Evolutionary conservation across 2,888 invertebrate species (phyloP).

Genomic region (Ochropleura plecta): DNA sequence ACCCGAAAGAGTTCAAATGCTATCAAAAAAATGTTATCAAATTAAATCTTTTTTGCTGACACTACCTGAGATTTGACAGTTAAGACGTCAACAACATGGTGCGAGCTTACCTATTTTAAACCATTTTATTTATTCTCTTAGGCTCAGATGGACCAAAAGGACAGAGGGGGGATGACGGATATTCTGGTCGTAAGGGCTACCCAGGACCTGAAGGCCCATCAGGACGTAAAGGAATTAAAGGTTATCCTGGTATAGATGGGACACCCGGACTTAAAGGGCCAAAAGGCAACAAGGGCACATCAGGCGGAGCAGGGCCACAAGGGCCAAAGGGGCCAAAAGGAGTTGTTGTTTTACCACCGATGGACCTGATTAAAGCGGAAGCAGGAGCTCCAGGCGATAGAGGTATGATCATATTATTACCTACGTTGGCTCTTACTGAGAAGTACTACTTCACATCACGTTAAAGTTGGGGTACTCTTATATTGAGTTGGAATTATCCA

Average conservation of each 20-base stretch:
- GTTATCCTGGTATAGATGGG: constrained; percentile 84
- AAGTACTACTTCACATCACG: background rate
- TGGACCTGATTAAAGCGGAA: constrained; percentile 76
- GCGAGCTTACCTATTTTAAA: background rate
- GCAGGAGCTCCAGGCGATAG: constrained; percentile 91
- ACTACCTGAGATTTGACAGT: too few relatives aligned
- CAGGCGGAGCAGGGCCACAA: constrained; percentile 85
- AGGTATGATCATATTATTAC: constrained; percentile 79
- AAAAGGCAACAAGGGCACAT: constrained; percentile 83
- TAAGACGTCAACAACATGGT: background rate
- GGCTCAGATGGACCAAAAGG: constrained; percentile 82
- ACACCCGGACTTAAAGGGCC: constrained; percentile 86
- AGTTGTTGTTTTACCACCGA: constrained; percentile 69
- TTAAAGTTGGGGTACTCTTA: background rate
- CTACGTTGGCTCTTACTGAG: background rate
- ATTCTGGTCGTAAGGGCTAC: constrained; percentile 77
- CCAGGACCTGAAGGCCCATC: constrained; percentile 78
- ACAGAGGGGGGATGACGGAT: constrained; percentile 80
- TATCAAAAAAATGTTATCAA: too few relatives aligned
- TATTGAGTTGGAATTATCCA: background rate
- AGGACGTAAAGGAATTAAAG: constrained; percentile 77
- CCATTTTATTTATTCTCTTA: constrained; percentile 59
- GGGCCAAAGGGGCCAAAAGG: constrained; percentile 91
- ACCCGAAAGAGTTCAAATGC: too few relatives aligned
- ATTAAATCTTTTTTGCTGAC: too few relatives aligned